These are phyloP conservation scores for Leptopterna dolabrata DNA, from an alignment of 2,888 invertebrate genomes.

Conservation along the genomic window DNA sequence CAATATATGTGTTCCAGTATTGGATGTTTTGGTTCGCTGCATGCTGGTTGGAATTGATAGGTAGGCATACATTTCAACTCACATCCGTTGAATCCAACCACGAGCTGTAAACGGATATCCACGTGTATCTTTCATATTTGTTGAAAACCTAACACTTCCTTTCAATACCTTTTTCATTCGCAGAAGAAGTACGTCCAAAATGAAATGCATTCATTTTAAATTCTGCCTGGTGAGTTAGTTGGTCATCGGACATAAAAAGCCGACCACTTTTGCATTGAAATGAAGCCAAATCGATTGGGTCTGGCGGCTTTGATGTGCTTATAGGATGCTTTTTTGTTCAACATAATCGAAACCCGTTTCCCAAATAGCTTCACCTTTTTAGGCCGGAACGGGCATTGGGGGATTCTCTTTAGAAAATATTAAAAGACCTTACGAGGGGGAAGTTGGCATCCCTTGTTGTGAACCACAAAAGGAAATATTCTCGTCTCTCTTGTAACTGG, in stretches of 20 bases:
- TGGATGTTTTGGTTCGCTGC: no score
- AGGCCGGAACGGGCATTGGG: slow-evolving; percentile 6
- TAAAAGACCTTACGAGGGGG: slow-evolving; percentile 20
- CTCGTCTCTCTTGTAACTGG: slow-evolving; percentile 30
- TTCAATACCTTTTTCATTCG: no score
- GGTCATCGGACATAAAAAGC: neutral
- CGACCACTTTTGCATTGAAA: neutral
- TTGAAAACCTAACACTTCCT: no score
- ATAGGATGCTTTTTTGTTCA: neutral
- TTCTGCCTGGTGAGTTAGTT: neutral
- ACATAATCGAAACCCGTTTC: slow-evolving; percentile 19
- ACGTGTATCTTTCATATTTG: no score
- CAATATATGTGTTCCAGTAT: no score
- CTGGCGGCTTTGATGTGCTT: slow-evolving; percentile 1
- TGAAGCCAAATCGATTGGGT: neutral
- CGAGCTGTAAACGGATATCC: no score
- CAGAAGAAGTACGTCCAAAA: no score
- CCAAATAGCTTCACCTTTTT: slow-evolving; percentile 1
- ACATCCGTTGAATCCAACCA: no score
- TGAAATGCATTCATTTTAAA: neutral
- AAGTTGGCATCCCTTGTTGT: slow-evolving; percentile 25
- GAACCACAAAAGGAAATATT: slow-evolving; percentile 41
- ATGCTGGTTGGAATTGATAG: no score
- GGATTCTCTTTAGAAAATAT: slow-evolving; percentile 19
- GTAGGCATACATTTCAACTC: no score